Base-by-base conservation (phyloP, 2,797 vertebrate genomes). In the Salarias fasciatus region DNA sequence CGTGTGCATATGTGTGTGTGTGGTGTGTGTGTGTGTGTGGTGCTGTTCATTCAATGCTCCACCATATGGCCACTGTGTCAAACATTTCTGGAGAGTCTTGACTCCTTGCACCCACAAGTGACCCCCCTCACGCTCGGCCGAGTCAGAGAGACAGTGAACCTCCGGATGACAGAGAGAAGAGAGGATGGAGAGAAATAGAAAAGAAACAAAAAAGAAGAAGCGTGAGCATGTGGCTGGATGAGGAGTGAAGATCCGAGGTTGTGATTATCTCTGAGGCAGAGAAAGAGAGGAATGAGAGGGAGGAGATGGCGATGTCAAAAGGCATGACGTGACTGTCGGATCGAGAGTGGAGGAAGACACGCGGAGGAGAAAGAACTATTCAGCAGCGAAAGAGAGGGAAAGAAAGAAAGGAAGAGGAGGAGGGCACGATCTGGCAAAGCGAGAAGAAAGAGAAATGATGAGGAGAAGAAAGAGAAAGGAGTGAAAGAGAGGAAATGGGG, bases 11-110 rank as follows among this genome's bases (percentile, higher is more conserved):
- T 76, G 79, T 74, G 62, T 66, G 69, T 69, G 36, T 48, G 41
- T 40, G 59, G 59, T 65, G 78, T 54, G 64, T 59, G 76, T 66
- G 76, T 66, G 67, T 24, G 18, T 24, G 18, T 24, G 18, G 18
- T 24, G 18, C 18, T 24, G 18, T 24, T 24, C 18, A 24, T 18
- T 24, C 18, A 63, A 30, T 65, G 69, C 45, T 49, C 59, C 31
- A 69, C 84, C 87, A 87, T 86, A 88, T 88, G 86, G 87, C 64
- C 63, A 10, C 74, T 49, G 42, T 73, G 64, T 72, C 66, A 63
- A 58, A 64, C 54, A 69, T 63, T 72, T 77, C 58, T 61, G 63
- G 60, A 74, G 44, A 70, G 63, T 65, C 81, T 72, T 12, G 58
- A 72, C 79, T 78, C 53, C 47, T 53, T 69, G 59, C n/a, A 64